Conservation (phyloP, 2,113 vertebrate genomes). For the Gambusia affinis region DNA sequence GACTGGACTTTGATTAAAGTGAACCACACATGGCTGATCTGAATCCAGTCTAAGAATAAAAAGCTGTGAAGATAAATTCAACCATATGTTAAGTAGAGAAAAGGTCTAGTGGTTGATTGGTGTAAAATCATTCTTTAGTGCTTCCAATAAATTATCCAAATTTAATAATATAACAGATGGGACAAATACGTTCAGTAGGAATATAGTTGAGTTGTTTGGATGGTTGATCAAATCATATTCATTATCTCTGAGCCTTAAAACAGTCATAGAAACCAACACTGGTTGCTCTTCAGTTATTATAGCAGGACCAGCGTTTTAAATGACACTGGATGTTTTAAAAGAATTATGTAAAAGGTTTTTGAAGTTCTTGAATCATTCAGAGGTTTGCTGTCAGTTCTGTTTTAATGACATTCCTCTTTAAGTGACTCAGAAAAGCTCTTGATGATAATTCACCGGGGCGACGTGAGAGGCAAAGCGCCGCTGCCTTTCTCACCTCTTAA, state of each 20-base stretch:
- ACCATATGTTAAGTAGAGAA: too few species aligned
- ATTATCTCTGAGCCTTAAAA: too few species aligned
- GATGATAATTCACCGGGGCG: constrained; percentile 40
- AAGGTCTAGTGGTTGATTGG: too few species aligned
- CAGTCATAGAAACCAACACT: background rate
- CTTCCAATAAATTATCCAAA: background rate
- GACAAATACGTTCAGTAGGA: background rate
- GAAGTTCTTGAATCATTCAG: background rate
- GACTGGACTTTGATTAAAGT: too few species aligned
- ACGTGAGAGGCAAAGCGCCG: constrained; percentile 12
- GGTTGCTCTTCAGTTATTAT: background rate
- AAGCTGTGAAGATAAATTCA: too few species aligned
- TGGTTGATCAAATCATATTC: too few species aligned
- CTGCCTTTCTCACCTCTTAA: constrained; percentile 35
- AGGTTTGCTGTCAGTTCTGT: background rate
- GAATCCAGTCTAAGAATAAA: too few species aligned
- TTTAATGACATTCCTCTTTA: constrained; percentile 27
- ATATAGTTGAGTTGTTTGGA: too few species aligned
- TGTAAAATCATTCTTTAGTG: too few species aligned
- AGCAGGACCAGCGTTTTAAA: too few species aligned
- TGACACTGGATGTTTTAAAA: background rate
- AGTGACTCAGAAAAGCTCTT: constrained; percentile 34
- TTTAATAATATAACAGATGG: background rate
- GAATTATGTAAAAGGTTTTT: background rate
- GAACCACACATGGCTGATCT: too few species aligned